Evolutionary conservation across 2,888 invertebrate genomes (phyloP).

Genomic region (Diabrotica balteata): DNA sequence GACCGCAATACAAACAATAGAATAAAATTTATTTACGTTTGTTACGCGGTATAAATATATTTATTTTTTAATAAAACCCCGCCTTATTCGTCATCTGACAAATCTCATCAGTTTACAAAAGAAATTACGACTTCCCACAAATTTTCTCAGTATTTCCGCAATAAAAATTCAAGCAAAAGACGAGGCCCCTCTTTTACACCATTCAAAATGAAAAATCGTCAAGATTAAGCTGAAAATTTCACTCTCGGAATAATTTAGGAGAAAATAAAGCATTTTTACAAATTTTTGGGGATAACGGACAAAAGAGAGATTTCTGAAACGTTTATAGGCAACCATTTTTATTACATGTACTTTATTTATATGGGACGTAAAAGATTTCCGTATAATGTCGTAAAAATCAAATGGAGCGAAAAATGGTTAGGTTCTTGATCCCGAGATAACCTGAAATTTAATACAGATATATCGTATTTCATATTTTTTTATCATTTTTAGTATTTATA

Average conservation of each 20-base stretch:
- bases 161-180: constrained; percentile 30
- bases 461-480: neutral
- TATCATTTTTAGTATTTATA: neutral
- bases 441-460: no score
- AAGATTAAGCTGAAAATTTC: constrained; percentile 21
- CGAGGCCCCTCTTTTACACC: constrained; percentile 26
- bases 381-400: constrained; percentile 8
- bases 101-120: constrained; percentile 11
- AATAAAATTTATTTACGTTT: no score
- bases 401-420: constrained; percentile 1
- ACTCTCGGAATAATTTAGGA: constrained; percentile 24
- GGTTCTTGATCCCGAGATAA: no score
- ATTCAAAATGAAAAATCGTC: constrained; percentile 30
- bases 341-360: constrained; percentile 14
- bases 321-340: constrained; percentile 9
- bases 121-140: constrained; percentile 13
- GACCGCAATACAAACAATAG: no score
- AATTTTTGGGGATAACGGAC: constrained; percentile 16
- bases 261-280: constrained; percentile 29
- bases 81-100: neutral
- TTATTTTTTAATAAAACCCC: no score
- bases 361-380: neutral
- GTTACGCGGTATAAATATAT: no score
- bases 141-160: constrained; percentile 23
- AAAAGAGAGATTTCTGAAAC: constrained; percentile 3